Base-by-base conservation (phyloP, 2,888 invertebrate species). In the Noctua janthina region DNA sequence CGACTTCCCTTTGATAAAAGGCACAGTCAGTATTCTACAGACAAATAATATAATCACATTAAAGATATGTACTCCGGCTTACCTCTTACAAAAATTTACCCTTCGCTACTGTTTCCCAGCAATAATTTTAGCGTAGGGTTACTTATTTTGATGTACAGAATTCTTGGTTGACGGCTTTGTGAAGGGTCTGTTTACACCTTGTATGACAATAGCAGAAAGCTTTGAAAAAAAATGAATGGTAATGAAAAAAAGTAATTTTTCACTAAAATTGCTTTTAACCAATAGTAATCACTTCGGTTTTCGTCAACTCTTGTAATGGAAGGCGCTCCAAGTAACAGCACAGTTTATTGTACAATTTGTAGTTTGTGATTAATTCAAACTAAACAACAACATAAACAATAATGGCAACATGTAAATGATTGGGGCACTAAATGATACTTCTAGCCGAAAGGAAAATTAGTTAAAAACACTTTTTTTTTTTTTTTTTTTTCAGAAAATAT, bases 401-500 rank as follows among this genome's bases (percentile, higher is more conserved):
- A 66, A 29, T 29, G 29, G 29, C 29, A 29, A 29, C 29, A 29
- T 29, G 29, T 29, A 29, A 29, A 29, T 29, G 29, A 29, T 29
- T 67, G n/a, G n/a, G 68, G 15, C 35, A 66, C 10, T 66, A 10
- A 39, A 39, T 20, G 35, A n/a, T 46, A 46, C 13, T 46, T n/a
- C 13, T 39, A n/a, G 39, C 17, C 17, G 46, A 76, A 56, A 66
- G 39, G 29, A 64, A 76, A 29, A 23, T 0, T 23, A 68, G 15
- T 29, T n/a, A 68, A 72, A 81, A 78, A 79, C 72, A 64, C 43
- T 1, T 7, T 43, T 49, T n/a, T 90, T 95, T 29, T 90, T 39
- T 39, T 39, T 39, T 39, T n/a, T 90, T 95, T 29, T 90, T 94
- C 92, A 92, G 93, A 96, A 96, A 96, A 96, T 96, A 96, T 96